A percentile compares a stretch with the other conserved stretches of the same genome.
Conservation (phyloP, 2,888 invertebrate species). For the Sarcophaga rosellei region DNA sequence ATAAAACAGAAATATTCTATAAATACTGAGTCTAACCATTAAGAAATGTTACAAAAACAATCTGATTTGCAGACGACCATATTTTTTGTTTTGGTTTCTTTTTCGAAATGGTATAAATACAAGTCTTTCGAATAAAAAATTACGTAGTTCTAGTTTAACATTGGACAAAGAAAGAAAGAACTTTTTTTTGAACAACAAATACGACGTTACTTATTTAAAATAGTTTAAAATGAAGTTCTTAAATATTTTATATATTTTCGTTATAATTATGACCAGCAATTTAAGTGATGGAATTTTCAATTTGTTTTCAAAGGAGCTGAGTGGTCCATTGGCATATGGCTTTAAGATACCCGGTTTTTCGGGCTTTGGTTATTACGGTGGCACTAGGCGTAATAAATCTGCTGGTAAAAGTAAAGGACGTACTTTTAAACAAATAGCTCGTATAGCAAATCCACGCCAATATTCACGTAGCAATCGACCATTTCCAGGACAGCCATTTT, state of each 20-base stretch:
- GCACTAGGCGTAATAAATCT: not conserved
- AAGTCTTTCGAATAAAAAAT: not conserved
- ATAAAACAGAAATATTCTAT: not conserved
- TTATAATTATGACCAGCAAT: not conserved
- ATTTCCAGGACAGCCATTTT: constrained; percentile 16
- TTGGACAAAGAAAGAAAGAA: constrained; percentile 4
- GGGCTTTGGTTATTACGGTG: not conserved
- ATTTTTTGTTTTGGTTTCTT: not conserved
- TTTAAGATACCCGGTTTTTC: not conserved
- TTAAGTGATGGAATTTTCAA: not conserved
- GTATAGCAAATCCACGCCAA: constrained; percentile 9
- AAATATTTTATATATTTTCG: constrained; percentile 1
- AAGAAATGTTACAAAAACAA: constrained; percentile 12
- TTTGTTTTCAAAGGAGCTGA: not conserved
- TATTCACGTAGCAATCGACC: not conserved
- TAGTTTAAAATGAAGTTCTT: not conserved
- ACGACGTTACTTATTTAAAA: not conserved
- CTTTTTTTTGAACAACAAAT: no score
- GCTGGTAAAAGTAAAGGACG: not conserved
- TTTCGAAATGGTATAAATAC: not conserved
- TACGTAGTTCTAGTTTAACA: not conserved
- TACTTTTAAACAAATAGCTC: constrained; percentile 10
- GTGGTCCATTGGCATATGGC: not conserved
- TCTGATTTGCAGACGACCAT: not conserved
- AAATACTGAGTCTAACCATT: not conserved